Evolutionary conservation across 2,113 vertebrate genomes (phyloP), one percentile per base, ranked within the genome.

Genomic region (Grammatotria lemairii): DNA sequence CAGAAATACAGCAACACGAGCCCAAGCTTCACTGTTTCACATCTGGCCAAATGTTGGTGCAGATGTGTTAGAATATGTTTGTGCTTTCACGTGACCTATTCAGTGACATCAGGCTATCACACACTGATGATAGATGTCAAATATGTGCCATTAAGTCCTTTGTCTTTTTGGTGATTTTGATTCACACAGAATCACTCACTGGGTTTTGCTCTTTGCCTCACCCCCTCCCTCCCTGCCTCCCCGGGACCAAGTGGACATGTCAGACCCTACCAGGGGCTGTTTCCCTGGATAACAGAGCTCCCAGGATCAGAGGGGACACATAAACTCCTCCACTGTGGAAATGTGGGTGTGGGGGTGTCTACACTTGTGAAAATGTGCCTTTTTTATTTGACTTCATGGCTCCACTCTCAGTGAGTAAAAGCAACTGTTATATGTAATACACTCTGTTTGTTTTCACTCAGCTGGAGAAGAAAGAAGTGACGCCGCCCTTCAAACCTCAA

Each of bases 401-500:
- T 78, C 28, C 17, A 40, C 23, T 33, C 31, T 78, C 13, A 28
- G 2, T 68, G 70, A 84, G n/a, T 80, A 55, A 49, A 86, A 51
- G 47, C 42, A n/a, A 8, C 54, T 73, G 51, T 47, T 55, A 9
- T 31, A 9, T 26, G 5, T 60, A 40, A 42, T 84, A 35, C 17
- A 33, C 86, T 70, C 82, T 88, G 47, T 87, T 90, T 31, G 45
- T 70, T 38, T 75, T 38, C 81, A 1, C 17, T 7, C 91, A 99
- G 99, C 96, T 99, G 97, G 99, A 99, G 89, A 99, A 99, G 97
- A 99, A 99, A 94, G 97, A 99, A 94, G 93, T 97, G 10, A 97
- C 95, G 1, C 97, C 99, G 0, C 99, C 98, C 1, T 99, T 99
- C 95, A 98, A 98, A 96, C 99, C 99, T 28, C 99, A 99, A 96